A percentile compares a stretch with the other conserved stretches of the same genome.
phyloP scores from a whole-genome alignment of 2,113 vertebrate genomes.

The Ranitomeya variabilis region DNA sequence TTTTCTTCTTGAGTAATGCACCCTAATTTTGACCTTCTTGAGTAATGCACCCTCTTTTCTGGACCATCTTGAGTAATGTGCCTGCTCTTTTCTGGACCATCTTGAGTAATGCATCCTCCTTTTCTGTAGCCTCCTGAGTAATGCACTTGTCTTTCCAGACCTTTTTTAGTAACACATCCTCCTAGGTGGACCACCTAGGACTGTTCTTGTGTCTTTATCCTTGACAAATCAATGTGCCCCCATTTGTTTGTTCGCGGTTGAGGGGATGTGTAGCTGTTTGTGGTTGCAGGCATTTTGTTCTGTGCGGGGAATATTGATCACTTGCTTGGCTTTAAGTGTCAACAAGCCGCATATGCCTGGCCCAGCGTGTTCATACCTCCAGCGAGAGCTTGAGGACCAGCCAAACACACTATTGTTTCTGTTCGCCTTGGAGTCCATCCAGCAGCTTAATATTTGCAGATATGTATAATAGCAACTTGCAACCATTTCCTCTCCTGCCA shows the following conservation, averaged over 20 bases:
- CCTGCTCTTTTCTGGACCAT: background rate
- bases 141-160: background rate
- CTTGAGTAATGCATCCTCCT: background rate
- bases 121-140: background rate
- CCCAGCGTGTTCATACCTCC: background rate
- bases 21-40: background rate
- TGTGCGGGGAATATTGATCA: background rate
- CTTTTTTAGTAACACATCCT: background rate
- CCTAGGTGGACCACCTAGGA: background rate
- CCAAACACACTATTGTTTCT: conserved; percentile 28
- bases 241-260: background rate
- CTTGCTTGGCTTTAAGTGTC: conserved; percentile 7
- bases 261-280: background rate
- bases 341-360: conserved; percentile 33
- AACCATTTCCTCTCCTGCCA: conserved; percentile 25
- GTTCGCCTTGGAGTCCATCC: conserved; percentile 28
- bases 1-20: background rate
- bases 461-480: conserved; percentile 15
- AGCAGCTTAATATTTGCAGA: conserved; percentile 19
- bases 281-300: background rate
- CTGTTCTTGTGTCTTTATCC: background rate
- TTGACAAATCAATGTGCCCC: background rate
- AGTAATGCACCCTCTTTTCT: background rate
- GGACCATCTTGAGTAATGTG: background rate
- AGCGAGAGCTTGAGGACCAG: background rate